Percentiles rank a stretch among this genome's conserved stretches.
These are phyloP conservation scores for Anoplius nigerrimus DNA, from an alignment of 2,888 invertebrate species.

Conservation along the genomic window DNA sequence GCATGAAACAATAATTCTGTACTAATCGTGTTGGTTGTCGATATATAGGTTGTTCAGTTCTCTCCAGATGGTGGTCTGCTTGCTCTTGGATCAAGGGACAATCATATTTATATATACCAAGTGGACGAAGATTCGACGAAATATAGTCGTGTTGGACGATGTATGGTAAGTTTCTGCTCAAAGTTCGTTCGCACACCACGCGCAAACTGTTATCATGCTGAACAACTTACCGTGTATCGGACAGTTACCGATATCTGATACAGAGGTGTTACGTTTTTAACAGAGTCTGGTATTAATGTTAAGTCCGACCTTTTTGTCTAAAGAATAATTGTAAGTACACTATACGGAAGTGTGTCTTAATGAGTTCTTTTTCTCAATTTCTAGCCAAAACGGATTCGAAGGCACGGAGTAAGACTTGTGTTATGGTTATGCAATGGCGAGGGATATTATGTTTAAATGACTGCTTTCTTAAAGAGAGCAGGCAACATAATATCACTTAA, in stretches of 20 bases:
- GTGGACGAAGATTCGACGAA: slow-evolving; percentile 85
- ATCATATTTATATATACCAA: slow-evolving; percentile 92
- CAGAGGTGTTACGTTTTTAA: no score
- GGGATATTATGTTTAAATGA: slow-evolving; percentile 41
- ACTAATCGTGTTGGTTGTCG: not conserved
- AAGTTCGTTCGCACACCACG: not conserved
- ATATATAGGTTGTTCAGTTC: slow-evolving; percentile 82
- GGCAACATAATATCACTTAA: no score
- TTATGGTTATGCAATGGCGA: slow-evolving; percentile 42
- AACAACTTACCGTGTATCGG: no score
- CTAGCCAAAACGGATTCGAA: slow-evolving; percentile 73
- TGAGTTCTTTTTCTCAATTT: slow-evolving; percentile 49
- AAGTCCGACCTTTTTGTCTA: no score
- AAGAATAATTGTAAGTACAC: no score
- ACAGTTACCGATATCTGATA: no score
- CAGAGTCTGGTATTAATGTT: no score
- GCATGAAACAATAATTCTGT: slow-evolving; percentile 1
- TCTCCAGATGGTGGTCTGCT: slow-evolving; percentile 88
- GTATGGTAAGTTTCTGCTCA: slow-evolving; percentile 81
- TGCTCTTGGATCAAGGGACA: slow-evolving; percentile 92
- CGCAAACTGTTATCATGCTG: no score
- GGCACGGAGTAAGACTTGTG: slow-evolving; percentile 67
- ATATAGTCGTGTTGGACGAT: slow-evolving; percentile 88
- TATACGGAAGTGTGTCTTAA: slow-evolving; percentile 3
- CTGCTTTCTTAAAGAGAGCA: not conserved